Percentiles rank a stretch among this genome's conserved stretches.
phyloP scores from a whole-genome alignment of 2,888 invertebrate genomes.

The Odontothrips loti region DNA sequence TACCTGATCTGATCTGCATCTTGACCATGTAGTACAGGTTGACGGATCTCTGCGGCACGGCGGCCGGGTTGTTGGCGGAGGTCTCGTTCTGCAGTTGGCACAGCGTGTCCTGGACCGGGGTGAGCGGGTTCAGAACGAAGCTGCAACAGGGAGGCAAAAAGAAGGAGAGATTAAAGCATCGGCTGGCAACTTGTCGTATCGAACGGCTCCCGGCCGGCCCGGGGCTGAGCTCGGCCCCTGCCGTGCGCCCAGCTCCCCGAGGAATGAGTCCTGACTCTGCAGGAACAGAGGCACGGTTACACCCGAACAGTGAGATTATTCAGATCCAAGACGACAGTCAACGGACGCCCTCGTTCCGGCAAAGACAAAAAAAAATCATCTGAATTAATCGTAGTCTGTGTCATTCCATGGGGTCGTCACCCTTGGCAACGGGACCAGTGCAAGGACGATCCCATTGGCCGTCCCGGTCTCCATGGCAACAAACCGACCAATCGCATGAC shows the following conservation, averaged over 20 bases:
- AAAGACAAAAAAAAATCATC: too few species aligned
- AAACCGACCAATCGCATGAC: background rate
- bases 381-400: too few species aligned
- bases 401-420: too few species aligned
- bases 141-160: slow-evolving; percentile 63
- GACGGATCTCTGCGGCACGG: slow-evolving; percentile 73
- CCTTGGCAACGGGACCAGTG: background rate
- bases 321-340: background rate
- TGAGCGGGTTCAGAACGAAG: slow-evolving; percentile 87
- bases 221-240: too few species aligned
- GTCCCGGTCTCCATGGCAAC: too few species aligned
- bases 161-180: slow-evolving; percentile 30
- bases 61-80: slow-evolving; percentile 82
- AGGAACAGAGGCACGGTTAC: too few species aligned
- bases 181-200: too few species aligned
- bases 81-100: slow-evolving; percentile 91
- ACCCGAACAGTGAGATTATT: too few species aligned
- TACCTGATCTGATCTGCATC: slow-evolving; percentile 75
- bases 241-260: too few species aligned
- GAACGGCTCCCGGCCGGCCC: too few species aligned
- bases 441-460: background rate
- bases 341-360: background rate
- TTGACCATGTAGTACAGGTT: slow-evolving; percentile 96
- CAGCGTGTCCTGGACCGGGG: slow-evolving; percentile 85
- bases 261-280: too few species aligned